Percentiles rank a stretch among this genome's conserved stretches.
Evolutionary conservation across 2,888 invertebrate genomes (phyloP).

Genomic region (Stenoptilia bipunctidactyla): DNA sequence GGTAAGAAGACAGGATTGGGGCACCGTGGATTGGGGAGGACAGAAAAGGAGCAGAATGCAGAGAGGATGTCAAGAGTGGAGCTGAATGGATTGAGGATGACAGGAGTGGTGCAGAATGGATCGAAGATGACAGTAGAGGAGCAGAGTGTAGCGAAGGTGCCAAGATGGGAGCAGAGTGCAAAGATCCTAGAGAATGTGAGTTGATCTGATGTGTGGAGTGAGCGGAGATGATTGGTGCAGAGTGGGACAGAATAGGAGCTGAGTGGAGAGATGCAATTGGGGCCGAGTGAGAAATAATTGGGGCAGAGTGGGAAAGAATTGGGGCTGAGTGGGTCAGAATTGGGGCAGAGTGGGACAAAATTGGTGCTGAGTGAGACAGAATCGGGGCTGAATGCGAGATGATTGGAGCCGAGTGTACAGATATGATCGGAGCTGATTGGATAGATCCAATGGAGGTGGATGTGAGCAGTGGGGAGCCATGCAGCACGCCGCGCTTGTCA

Average conservation of each 20-base stretch:
- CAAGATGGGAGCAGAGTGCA: background rate
- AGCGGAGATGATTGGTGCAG: background rate
- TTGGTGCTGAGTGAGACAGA: background rate
- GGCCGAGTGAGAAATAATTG: background rate
- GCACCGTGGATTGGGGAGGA: background rate
- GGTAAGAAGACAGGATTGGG: background rate
- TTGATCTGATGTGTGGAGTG: background rate
- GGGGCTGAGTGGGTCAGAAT: background rate
- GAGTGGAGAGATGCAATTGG: background rate
- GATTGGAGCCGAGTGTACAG: background rate
- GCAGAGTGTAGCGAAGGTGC: background rate
- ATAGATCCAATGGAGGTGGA: background rate
- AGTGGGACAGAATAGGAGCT: background rate
- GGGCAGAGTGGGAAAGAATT: background rate
- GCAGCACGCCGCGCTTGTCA: background rate
- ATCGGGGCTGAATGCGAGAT: background rate
- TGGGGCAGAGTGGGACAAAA: background rate
- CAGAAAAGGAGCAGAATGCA: background rate
- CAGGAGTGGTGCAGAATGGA: background rate
- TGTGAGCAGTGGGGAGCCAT: background rate
- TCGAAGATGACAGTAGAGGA: background rate
- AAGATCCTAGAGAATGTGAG: background rate
- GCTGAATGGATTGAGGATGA: background rate
- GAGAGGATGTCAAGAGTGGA: background rate
- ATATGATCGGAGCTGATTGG: background rate